Percentiles rank a stretch among this genome's conserved stretches.
These are phyloP conservation scores for Pungitius pungitius DNA, from an alignment of 2,113 vertebrate species.

Conservation along the genomic window DNA sequence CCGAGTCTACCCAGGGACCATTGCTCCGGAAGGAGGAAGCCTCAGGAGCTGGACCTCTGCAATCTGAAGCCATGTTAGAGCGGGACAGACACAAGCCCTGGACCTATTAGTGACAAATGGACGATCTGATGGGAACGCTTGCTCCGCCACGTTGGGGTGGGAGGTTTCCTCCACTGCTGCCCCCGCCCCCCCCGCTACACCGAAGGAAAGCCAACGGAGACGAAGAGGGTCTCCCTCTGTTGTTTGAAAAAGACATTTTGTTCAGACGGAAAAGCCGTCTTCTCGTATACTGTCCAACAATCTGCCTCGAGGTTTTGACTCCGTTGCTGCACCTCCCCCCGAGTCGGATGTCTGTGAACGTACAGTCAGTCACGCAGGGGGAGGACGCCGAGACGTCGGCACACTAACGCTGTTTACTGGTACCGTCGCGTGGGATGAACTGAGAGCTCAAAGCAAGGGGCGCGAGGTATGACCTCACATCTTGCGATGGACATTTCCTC, in stretches of 20 bases:
- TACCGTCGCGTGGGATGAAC: neutral
- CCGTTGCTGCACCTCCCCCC: constrained; percentile 60
- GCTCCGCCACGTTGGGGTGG: constrained; percentile 13
- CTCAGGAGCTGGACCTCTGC: constrained; percentile 97
- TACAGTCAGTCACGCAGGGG: neutral
- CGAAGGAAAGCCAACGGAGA: constrained; percentile 16
- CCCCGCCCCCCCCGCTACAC: neutral
- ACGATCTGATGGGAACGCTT: constrained; percentile 15
- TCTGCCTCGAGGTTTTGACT: constrained; percentile 37
- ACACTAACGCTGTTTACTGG: neutral
- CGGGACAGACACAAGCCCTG: neutral
- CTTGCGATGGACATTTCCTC: constrained; percentile 30
- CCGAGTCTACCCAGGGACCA: constrained; percentile 86
- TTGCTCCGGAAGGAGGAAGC: constrained; percentile 89
- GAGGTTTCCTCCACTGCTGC: constrained; percentile 21
- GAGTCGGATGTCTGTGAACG: constrained; percentile 28
- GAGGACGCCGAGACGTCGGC: constrained; percentile 14
- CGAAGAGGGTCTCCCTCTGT: constrained; percentile 6
- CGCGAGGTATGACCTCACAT: constrained; percentile 9
- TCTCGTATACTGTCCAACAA: constrained; percentile 46
- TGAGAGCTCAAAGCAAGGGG: neutral
- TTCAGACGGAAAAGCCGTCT: constrained; percentile 17
- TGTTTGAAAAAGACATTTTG: constrained; percentile 36
- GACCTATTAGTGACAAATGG: neutral
- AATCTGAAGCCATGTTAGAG: constrained; percentile 85